Evolutionary conservation across 1,140 invertebrate genomes (phyloP).

Genomic region (Charaxes varanes): DNA sequence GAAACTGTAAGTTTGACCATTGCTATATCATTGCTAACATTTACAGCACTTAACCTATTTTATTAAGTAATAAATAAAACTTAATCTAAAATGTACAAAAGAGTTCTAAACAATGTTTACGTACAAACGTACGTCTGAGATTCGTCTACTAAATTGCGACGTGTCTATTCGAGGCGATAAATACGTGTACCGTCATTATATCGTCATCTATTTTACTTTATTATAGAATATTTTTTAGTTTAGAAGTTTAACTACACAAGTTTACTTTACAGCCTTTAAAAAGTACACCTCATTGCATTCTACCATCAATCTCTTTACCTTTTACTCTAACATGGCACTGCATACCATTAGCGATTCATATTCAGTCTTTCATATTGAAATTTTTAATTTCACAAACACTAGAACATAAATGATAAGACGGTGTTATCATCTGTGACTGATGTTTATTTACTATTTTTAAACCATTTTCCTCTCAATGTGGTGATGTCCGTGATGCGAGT

Average conservation of each 20-base stretch:
- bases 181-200: constrained; percentile 6
- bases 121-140: constrained; percentile 51
- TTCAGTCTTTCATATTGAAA: constrained; percentile 61
- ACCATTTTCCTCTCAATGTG: constrained; percentile 63
- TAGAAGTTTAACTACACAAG: constrained; percentile 21
- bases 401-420: constrained; percentile 3
- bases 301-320: constrained; percentile 26
- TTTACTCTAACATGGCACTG: constrained; percentile 69
- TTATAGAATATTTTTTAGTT: constrained; percentile 19
- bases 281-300: constrained; percentile 24
- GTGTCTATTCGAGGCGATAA: constrained; percentile 30
- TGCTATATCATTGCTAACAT: constrained; percentile 8
- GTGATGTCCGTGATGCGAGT: constrained; percentile 56
- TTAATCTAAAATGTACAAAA: constrained; percentile 48
- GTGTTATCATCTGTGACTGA: constrained; percentile 3
- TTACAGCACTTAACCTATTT: constrained; percentile 23
- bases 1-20: constrained; percentile 15
- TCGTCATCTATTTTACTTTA: constrained; percentile 17
- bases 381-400: constrained; percentile 11
- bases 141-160: constrained; percentile 43
- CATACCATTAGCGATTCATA: constrained; percentile 58
- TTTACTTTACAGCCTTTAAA: constrained; percentile 32
- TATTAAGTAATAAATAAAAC: constrained; percentile 58
- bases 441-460: constrained; percentile 23
- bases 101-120: constrained; percentile 32